Percentiles rank a stretch among this genome's conserved stretches.
phyloP scores from a whole-genome alignment of 2,797 vertebrate species.

The Silurus aristotelis region DNA sequence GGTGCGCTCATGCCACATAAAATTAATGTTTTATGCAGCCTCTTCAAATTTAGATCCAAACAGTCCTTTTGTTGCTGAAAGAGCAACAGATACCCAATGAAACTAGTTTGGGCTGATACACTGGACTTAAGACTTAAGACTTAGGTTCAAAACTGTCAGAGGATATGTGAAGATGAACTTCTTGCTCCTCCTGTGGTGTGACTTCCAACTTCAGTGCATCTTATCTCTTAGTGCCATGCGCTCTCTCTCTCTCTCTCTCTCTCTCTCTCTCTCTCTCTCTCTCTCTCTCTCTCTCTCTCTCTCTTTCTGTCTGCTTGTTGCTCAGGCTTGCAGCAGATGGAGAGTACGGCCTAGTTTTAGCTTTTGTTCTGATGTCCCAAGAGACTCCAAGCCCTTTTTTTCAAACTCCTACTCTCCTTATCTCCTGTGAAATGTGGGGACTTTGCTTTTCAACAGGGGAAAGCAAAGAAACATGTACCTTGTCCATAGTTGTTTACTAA shows the following conservation, averaged over 20 bases:
- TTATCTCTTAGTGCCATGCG: conserved; percentile 7
- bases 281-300: conserved; percentile 48
- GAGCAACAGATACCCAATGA: conserved; percentile 63
- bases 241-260: conserved; percentile 45
- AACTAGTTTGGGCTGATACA: conserved; percentile 22
- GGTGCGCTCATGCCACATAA: conserved; percentile 54
- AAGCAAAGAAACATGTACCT: conserved; percentile 68
- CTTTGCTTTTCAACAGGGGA: conserved; percentile 79
- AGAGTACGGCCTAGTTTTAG: conserved; percentile 94
- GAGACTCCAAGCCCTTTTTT: conserved; percentile 78
- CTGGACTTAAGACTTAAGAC: background rate
- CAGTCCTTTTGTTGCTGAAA: conserved; percentile 78
- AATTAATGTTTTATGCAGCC: conserved; percentile 85
- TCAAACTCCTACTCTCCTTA: conserved; percentile 78
- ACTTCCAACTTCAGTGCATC: conserved; percentile 11
- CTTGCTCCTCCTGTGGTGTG: background rate
- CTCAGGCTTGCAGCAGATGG: conserved; percentile 93
- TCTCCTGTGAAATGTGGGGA: conserved; percentile 96
- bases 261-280: conserved; percentile 50
- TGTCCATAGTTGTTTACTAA: conserved; percentile 45
- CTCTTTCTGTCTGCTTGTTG: conserved; percentile 53
- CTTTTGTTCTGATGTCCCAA: conserved; percentile 95
- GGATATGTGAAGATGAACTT: background rate
- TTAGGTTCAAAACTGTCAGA: conserved; percentile 2
- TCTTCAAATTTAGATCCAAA: conserved; percentile 71